Percentiles rank a stretch among this genome's conserved stretches.
Evolutionary conservation across 1,140 invertebrate genomes (phyloP).

Genomic region (Periplaneta americana): DNA sequence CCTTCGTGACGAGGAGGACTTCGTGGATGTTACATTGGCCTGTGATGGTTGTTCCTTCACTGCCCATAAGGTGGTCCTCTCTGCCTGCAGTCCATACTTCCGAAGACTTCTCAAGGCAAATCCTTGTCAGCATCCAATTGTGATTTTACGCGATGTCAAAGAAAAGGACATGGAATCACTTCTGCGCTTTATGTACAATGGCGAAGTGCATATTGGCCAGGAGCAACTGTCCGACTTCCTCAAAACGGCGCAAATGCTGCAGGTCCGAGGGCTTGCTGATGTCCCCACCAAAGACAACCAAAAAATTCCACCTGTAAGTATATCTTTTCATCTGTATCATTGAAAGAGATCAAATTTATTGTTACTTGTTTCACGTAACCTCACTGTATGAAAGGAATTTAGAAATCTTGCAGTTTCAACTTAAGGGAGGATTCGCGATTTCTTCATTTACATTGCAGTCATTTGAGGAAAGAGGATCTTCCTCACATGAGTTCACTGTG

Average conservation of each 20-base stretch:
- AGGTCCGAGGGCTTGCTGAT: constrained; percentile 84
- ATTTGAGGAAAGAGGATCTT: background rate
- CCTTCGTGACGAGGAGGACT: constrained; percentile 78
- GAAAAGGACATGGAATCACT: constrained; percentile 86
- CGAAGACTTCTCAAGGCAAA: constrained; percentile 83
- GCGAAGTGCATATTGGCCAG: constrained; percentile 87
- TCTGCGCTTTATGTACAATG: constrained; percentile 91
- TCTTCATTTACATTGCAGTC: background rate
- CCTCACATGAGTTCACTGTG: too few relatives aligned
- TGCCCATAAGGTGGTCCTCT: constrained; percentile 86
- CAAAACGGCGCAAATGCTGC: constrained; percentile 84
- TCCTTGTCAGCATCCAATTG: constrained; percentile 90
- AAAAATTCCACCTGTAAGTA: constrained; percentile 28
- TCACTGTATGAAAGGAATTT: background rate
- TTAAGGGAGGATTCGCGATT: too few relatives aligned
- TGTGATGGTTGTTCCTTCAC: constrained; percentile 84
- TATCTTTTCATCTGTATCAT: background rate
- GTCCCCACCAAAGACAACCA: constrained; percentile 54
- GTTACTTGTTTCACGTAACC: background rate
- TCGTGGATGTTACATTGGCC: constrained; percentile 87
- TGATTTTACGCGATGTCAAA: constrained; percentile 83
- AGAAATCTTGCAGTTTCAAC: background rate
- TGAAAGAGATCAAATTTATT: background rate
- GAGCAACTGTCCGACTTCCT: constrained; percentile 84
- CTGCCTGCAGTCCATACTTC: constrained; percentile 90